Evolutionary conservation across 1,140 invertebrate genomes (phyloP).

Genomic region (Phortica variegata): DNA sequence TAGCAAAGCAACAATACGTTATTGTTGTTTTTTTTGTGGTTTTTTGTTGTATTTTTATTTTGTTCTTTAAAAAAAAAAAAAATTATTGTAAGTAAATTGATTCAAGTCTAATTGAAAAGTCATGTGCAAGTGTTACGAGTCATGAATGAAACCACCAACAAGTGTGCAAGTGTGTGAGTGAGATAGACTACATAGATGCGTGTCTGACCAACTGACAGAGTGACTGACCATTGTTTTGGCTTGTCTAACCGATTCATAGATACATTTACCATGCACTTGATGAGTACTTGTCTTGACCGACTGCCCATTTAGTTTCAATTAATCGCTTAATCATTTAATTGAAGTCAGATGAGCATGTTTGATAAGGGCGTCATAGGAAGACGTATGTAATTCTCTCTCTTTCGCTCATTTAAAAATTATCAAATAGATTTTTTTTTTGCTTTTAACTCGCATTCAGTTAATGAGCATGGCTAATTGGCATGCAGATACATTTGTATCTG

Average conservation of each 20-base stretch:
- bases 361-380: constrained; percentile 3
- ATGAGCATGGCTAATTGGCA: constrained; percentile 21
- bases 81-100: constrained; percentile 45
- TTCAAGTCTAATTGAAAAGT: constrained; percentile 34
- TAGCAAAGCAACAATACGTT: no score
- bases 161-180: constrained; percentile 5
- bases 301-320: constrained; percentile 21
- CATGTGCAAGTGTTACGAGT: constrained; percentile 12
- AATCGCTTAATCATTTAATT: constrained; percentile 29
- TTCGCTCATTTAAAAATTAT: no score
- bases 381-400: neutral
- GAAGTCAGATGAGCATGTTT: constrained; percentile 20
- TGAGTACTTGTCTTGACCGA: neutral
- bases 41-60: no score
- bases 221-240: constrained; percentile 4
- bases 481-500: constrained; percentile 1
- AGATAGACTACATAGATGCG: neutral
- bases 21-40: no score
- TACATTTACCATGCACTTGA: constrained; percentile 16
- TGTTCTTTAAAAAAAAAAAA: constrained; percentile 10
- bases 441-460: no score
- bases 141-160: no score
- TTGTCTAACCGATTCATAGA: constrained; percentile 3
- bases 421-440: no score
- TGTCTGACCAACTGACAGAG: constrained; percentile 8